Evolutionary conservation across 2,113 vertebrate genomes (phyloP).

Genomic region (Psephotus haematonotus): DNA sequence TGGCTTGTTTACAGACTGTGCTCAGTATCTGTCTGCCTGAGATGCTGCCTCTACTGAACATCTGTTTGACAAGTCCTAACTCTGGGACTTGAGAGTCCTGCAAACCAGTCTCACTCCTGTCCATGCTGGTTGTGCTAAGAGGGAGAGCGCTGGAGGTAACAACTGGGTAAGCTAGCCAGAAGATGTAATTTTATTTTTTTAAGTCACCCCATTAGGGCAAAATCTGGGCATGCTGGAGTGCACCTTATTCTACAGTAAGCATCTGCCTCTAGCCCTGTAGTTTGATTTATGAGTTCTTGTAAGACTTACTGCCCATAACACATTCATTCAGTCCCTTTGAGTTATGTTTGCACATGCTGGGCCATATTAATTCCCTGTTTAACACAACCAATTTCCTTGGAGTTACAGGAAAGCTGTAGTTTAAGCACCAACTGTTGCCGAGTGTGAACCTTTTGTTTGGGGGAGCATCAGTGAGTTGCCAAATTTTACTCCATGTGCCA

Average conservation of each 20-base stretch:
- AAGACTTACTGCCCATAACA: neutral
- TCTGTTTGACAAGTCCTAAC: neutral
- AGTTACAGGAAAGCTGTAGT: neutral
- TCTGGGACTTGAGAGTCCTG: neutral
- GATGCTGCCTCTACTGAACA: neutral
- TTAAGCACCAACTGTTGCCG: neutral
- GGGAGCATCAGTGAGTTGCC: accelerated
- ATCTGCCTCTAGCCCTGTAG: neutral
- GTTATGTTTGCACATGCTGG: neutral
- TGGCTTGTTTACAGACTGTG: neutral
- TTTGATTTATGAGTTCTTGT: neutral
- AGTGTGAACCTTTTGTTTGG: neutral
- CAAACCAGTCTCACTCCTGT: neutral
- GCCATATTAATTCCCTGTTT: neutral
- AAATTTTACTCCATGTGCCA: neutral
- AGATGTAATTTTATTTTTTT: neutral
- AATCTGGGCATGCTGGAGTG: neutral
- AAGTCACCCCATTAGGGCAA: neutral
- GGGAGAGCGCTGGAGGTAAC: neutral
- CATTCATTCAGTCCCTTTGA: neutral
- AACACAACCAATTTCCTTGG: accelerated
- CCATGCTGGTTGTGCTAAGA: neutral
- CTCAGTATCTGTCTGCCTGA: neutral
- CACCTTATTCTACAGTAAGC: neutral
- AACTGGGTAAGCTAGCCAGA: neutral